Evolutionary conservation across 2,888 invertebrate species (phyloP).

Genomic region (Limenitis camilla): DNA sequence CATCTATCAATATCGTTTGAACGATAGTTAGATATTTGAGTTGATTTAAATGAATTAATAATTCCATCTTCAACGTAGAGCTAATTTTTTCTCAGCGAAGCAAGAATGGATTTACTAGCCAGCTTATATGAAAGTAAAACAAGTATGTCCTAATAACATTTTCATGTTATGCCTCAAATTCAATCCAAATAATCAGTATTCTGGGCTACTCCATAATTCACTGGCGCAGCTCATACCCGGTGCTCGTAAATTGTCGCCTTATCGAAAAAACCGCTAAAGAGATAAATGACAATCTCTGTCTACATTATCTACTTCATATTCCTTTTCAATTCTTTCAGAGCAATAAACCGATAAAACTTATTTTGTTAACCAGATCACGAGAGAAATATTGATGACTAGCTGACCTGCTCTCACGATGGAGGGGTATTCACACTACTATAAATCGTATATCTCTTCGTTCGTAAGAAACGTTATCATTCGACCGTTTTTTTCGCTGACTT

Average conservation of each 20-base stretch:
- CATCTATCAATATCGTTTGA: no score
- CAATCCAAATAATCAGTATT: slow-evolving; percentile 14
- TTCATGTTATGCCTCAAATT: neutral
- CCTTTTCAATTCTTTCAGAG: slow-evolving; percentile 17
- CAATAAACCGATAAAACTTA: slow-evolving; percentile 18
- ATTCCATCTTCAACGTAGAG: no score
- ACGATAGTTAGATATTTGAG: no score
- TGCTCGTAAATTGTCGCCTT: slow-evolving; percentile 20
- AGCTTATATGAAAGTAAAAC: neutral
- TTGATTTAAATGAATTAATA: no score
- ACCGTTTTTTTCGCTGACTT: no score
- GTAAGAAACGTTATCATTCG: no score
- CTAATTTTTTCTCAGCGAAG: neutral
- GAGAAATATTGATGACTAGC: neutral
- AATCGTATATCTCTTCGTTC: no score
- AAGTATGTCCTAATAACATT: neutral
- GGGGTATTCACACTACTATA: no score
- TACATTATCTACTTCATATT: slow-evolving; percentile 24
- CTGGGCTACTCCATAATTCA: slow-evolving; percentile 17
- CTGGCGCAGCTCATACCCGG: slow-evolving; percentile 12
- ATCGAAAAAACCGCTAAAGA: slow-evolving; percentile 24
- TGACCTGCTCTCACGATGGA: no score
- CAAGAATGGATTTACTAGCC: neutral
- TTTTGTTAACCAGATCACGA: slow-evolving; percentile 6
- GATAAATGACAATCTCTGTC: slow-evolving; percentile 21